These are phyloP conservation scores for Chelmon rostratus DNA, from an alignment of 2,797 vertebrate species.

Conservation along the genomic window DNA sequence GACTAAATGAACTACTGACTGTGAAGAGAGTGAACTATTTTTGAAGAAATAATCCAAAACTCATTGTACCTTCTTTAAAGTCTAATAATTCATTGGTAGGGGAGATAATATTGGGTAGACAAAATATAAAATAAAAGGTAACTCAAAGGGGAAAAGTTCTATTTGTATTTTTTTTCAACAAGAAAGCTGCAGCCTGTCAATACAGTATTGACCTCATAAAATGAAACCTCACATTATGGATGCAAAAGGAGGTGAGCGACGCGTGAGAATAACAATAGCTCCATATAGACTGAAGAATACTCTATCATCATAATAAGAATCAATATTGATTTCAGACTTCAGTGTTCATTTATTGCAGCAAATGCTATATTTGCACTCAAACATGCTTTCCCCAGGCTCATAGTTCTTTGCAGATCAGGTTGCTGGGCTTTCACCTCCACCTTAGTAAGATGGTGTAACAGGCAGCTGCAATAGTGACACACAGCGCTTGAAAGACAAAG, in stretches of 20 bases:
- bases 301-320: neutral
- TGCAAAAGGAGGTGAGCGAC: neutral
- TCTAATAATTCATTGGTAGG: neutral
- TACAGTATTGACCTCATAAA: neutral
- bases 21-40: too few relatives aligned
- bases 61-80: neutral
- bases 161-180: too few relatives aligned
- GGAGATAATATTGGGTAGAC: neutral
- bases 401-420: conserved; percentile 13
- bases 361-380: conserved; percentile 14
- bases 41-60: neutral
- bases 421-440: conserved; percentile 20
- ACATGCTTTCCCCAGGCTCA: neutral
- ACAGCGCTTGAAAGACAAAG: conserved; percentile 27
- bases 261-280: neutral
- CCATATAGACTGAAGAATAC: neutral
- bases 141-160: neutral
- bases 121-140: neutral
- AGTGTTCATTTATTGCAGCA: neutral
- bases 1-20: neutral
- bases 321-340: neutral
- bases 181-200: neutral
- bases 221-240: conserved; percentile 27
- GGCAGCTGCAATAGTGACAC: neutral
- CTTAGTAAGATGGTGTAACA: neutral